Base-by-base conservation (phyloP, 2,113 vertebrate genomes). In the Antennarius striatus region DNA sequence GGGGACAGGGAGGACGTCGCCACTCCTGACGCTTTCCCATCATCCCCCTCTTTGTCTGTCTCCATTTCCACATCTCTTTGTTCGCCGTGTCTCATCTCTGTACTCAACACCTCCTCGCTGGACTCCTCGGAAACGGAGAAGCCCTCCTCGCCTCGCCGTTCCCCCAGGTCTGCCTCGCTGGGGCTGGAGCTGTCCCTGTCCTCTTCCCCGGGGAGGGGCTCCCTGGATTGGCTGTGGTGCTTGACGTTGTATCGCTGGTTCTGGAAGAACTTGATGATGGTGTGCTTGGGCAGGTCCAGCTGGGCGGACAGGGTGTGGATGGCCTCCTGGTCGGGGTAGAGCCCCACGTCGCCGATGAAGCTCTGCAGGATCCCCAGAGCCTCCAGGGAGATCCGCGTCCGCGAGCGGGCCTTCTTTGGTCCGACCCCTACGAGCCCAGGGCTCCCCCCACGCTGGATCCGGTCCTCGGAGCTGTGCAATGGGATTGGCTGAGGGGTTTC, bases 211-310 rank as follows among this genome's bases (percentile, higher is more conserved):
- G 68, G 45, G 4, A 89, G 79, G 36, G 94, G 87, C 75, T 96
- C 94, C 86, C 95, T 93, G 89, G 93, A 84, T 81, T 94, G 94
- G 74, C 91, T 94, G 0, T 96, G 95, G 72, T 97, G 97, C 86
- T 98, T 98, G 66, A 98, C 95, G 0, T 98, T 96, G 90, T 98
- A 98, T 65, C 96, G 94, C 58, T 98, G 97, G 89, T 98, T 98
- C 94, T 98, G 97, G 91, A 98, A 98, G 92, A 98, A 98, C 90
- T 98, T 98, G 80, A 98, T 95, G 81, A 98, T 98, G 86, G 97
- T 98, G 90, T 98, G 96, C 77, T 98, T 98, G 87, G 96, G 96
- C 73, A 98, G 94, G 91, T 98, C 97, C 83, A 98, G 92, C 90
- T 98, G 97, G 54, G 97, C 97, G 0, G 97, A 98, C 49, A 98